Conservation (phyloP, 2,797 vertebrate species). For the Manis javanica region DNA sequence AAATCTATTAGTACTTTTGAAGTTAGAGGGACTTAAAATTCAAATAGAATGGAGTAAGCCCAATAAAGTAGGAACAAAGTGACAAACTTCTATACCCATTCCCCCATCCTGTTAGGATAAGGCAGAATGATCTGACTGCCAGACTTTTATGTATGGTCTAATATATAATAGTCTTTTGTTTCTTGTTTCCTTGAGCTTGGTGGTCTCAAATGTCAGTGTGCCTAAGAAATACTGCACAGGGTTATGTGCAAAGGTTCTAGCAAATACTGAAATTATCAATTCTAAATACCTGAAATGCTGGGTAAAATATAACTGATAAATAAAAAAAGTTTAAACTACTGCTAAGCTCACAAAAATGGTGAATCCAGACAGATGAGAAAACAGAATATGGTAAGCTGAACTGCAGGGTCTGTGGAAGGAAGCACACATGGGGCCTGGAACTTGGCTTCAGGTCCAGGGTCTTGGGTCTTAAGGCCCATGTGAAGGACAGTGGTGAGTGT, state of each 20-base stretch:
- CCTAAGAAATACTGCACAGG: background rate
- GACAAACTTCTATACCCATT: background rate
- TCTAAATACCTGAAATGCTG: slow-evolving; percentile 25
- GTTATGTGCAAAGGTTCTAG: background rate
- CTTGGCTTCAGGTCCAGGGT: background rate
- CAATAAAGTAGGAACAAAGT: background rate
- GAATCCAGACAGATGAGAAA: background rate
- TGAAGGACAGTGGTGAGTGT: background rate
- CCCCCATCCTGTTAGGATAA: background rate
- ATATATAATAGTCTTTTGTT: background rate
- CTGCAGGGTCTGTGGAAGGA: background rate
- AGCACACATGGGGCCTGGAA: background rate
- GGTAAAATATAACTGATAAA: background rate
- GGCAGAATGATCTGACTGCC: background rate
- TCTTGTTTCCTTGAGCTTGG: background rate
- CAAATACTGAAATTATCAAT: background rate
- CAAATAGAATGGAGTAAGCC: background rate
- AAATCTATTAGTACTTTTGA: background rate
- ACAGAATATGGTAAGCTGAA: background rate
- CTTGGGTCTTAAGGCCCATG: background rate
- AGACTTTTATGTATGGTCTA: background rate
- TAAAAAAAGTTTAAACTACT: background rate
- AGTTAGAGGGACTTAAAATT: background rate
- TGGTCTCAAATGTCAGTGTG: background rate
- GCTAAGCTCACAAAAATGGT: background rate